Base-by-base conservation (phyloP, 2,888 invertebrate genomes). In the Agrochola lota region DNA sequence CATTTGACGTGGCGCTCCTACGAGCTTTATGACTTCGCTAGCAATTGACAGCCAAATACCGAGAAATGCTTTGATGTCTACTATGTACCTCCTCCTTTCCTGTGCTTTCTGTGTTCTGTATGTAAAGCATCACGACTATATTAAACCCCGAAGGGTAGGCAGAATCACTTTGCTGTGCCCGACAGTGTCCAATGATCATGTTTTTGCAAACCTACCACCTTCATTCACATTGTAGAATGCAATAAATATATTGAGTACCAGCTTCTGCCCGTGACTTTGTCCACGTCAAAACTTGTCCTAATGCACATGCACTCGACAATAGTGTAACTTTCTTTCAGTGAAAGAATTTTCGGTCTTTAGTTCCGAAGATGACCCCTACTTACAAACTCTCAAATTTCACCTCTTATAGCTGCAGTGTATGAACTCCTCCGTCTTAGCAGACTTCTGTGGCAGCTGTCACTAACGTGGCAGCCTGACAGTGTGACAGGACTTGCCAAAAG, bases 41-140 rank as follows among this genome's bases (percentile, higher is more conserved):
- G 9, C 46, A 46, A 15, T 77, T 77, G 46, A 77, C 26, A 62
- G 30, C 6, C 20, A 12, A n/a, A 66, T 46, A 46, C 43, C 9
- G 12, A 77, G 55, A 46, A 55, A 70, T 77, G 1, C 35, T 46
- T 26, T n/a, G 40, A 17, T 23, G 15, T 5, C 52, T n/a, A 17
- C 20, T 52, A 52, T 55, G 7, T 40, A 6, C n/a, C 26, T 17
- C 1, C 4, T 23, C 23, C 11, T 40, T 43, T 30, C 4, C 4
- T 35, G 12, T 49, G 4, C 3, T 49, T 20, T 46, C 35, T 63
- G 17, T 23, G 26, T 40, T 70, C 20, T 26, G 5, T 12, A 8
- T 43, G 26, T 26, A 20, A 17, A 17, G 30, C 30, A 64, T 43
- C n/a, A 40, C n/a, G 40, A 40, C n/a, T 40, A 1, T 17, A 40